phyloP scores from a whole-genome alignment of 2,113 vertebrate genomes.

The Aegypius monachus region DNA sequence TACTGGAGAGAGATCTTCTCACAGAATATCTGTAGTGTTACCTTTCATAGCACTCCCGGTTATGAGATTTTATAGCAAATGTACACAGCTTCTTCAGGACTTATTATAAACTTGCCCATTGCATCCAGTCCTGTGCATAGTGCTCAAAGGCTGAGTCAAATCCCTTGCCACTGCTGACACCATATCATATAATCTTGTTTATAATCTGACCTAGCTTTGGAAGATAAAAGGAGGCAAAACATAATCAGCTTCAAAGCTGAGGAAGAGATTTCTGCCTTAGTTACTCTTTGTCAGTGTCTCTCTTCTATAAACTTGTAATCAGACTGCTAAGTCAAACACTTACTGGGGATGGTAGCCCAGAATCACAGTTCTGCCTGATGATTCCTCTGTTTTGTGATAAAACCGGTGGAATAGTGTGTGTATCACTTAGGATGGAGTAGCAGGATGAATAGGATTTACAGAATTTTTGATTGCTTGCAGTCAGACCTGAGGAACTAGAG shows the following conservation, averaged over 20 bases:
- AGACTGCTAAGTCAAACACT: slow-evolving; percentile 46
- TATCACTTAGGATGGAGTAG: slow-evolving; percentile 66
- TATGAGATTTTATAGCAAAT: background rate
- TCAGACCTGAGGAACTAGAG: slow-evolving; percentile 87
- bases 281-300: background rate
- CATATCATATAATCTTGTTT: background rate
- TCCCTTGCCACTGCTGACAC: background rate
- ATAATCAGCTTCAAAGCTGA: background rate
- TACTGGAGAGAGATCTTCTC: background rate
- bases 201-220: background rate
- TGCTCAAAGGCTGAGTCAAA: background rate
- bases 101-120: background rate
- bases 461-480: slow-evolving; percentile 73
- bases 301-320: background rate
- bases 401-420: background rate
- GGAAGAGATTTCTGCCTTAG: background rate
- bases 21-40: background rate
- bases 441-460: slow-evolving; percentile 72
- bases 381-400: slow-evolving; percentile 57
- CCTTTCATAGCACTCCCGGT: background rate
- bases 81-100: background rate
- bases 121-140: background rate
- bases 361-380: slow-evolving; percentile 70
- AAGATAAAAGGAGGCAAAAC: background rate
- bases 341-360: slow-evolving; percentile 81